These are phyloP conservation scores for Cydia strobilella DNA, from an alignment of 1,140 invertebrate genomes.

Conservation along the genomic window DNA sequence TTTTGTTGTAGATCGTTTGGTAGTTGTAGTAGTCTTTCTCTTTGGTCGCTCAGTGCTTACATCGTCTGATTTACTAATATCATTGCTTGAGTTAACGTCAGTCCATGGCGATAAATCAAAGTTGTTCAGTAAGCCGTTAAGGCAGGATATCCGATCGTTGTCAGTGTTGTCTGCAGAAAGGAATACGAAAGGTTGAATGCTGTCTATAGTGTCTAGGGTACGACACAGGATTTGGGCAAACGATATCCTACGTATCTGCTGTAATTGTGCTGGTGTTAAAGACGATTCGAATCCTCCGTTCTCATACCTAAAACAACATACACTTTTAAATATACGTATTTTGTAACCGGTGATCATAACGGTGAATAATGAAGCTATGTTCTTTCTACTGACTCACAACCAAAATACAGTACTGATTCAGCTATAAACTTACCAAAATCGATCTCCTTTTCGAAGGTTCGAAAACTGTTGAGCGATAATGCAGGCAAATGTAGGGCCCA, in stretches of 20 bases:
- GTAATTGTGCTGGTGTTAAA: constrained; percentile 91
- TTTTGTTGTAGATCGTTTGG: constrained; percentile 37
- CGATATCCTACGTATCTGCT: constrained; percentile 89
- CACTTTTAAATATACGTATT: background rate
- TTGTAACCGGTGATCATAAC: too few species aligned
- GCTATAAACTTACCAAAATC: constrained; percentile 88
- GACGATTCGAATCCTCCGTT: constrained; percentile 87
- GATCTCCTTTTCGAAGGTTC: constrained; percentile 92
- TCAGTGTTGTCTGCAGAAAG: constrained; percentile 82
- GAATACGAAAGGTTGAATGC: constrained; percentile 88
- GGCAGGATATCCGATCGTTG: constrained; percentile 85
- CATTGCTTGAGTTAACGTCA: constrained; percentile 75
- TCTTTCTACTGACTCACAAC: background rate
- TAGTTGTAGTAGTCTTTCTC: constrained; percentile 43
- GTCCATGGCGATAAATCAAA: constrained; percentile 84
- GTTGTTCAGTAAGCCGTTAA: constrained; percentile 85
- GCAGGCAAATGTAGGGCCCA: constrained; percentile 97
- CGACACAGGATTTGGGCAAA: constrained; percentile 93
- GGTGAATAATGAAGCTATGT: background rate
- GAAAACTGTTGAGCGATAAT: constrained; percentile 97
- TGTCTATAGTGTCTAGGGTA: constrained; percentile 88
- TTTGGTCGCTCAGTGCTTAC: constrained; percentile 32
- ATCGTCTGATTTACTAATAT: constrained; percentile 63
- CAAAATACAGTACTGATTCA: background rate
- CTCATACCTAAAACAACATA: constrained; percentile 83